These are phyloP conservation scores for Dioctria linearis DNA, from an alignment of 2,888 invertebrate species.

Conservation along the genomic window DNA sequence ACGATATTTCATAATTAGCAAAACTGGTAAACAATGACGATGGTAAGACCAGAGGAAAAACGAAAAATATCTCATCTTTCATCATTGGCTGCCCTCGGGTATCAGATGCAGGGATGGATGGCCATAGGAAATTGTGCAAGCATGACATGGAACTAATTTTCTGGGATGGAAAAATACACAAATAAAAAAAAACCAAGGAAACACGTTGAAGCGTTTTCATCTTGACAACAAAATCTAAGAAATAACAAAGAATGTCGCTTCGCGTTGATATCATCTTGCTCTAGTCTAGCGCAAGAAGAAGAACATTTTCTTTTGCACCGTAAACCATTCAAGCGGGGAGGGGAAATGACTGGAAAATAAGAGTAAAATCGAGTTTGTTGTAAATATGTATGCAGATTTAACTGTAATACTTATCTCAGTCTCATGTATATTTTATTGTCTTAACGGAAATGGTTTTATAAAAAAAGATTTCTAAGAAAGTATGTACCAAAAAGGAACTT, in stretches of 20 bases:
- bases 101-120: no score
- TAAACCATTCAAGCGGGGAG: neutral
- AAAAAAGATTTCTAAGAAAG: no score
- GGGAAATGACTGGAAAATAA: constrained; percentile 7
- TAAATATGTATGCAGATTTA: no score
- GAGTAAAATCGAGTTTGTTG: neutral
- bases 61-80: constrained; percentile 18
- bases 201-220: neutral
- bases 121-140: neutral
- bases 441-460: no score
- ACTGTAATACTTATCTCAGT: no score
- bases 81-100: neutral
- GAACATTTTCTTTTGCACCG: no score
- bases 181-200: no score
- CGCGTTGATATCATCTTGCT: no score
- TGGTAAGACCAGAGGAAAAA: neutral
- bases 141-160: constrained; percentile 14
- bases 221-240: neutral
- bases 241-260: neutral
- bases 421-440: no score
- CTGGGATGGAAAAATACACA: constrained; percentile 8
- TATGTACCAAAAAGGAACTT: no score
- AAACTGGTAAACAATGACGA: constrained; percentile 40
- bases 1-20: constrained; percentile 49
- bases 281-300: neutral